Percentiles rank a stretch among this genome's conserved stretches.
phyloP scores from a whole-genome alignment of 2,797 vertebrate genomes.

The Ctenopoma multispine region DNA sequence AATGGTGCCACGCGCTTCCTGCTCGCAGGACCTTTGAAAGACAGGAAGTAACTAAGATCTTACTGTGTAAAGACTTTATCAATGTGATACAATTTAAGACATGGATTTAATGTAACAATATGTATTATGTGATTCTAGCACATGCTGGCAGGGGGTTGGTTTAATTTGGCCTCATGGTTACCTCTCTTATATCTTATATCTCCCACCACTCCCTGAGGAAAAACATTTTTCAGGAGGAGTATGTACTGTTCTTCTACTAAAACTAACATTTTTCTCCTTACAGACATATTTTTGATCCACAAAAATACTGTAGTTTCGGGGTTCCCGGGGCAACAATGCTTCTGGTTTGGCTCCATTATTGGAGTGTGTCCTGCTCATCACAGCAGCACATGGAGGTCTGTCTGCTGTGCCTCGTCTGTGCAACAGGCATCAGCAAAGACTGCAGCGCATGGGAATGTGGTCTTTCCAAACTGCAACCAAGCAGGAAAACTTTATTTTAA shows the following conservation, averaged over 20 bases:
- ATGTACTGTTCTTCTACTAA: neutral
- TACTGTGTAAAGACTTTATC: constrained; percentile 54
- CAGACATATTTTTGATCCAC: no score
- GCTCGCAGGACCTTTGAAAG: constrained; percentile 66
- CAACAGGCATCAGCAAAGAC: constrained; percentile 1
- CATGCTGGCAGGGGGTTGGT: constrained; percentile 33
- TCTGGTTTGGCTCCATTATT: constrained; percentile 20
- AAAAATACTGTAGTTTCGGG: no score
- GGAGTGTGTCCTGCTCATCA: constrained; percentile 3
- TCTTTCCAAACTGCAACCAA: constrained; percentile 7
- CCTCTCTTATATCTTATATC: constrained; percentile 49
- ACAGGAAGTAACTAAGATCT: constrained; percentile 64
- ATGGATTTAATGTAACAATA: constrained; percentile 50
- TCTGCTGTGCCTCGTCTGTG: neutral
- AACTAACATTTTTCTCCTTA: neutral
- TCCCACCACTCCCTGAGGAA: constrained; percentile 49
- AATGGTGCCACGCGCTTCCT: constrained; percentile 77
- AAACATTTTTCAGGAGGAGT: constrained; percentile 30
- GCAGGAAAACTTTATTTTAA: neutral
- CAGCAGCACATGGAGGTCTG: constrained; percentile 15
- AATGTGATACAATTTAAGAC: constrained; percentile 32
- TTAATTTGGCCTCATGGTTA: constrained; percentile 50
- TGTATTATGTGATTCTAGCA: constrained; percentile 36
- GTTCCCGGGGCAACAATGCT: no score
- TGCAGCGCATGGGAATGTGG: neutral